Base-by-base conservation (phyloP, 2,797 vertebrate species). In the Macroramphosus scolopax region DNA sequence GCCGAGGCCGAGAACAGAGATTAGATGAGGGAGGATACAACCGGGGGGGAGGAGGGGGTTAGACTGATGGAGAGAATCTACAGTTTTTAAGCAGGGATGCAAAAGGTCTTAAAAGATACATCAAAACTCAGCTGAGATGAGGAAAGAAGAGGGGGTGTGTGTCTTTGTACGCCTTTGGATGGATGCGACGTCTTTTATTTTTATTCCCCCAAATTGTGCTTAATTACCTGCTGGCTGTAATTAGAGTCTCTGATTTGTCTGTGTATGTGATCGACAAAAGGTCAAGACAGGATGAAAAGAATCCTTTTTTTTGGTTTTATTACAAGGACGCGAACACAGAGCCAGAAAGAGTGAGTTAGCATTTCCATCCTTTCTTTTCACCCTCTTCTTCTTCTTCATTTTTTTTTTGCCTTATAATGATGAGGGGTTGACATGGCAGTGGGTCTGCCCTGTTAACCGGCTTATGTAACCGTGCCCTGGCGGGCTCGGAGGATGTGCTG, bases 401-500 rank as follows among this genome's bases (percentile, higher is more conserved):
- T 59, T 10, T 36, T 52, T 44, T 63, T 47, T 41, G 17, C 68
- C 30, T 17, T 6, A 9, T 60, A 53, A 80, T 64, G 72, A 80
- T 66, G 78, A 76, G 72, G 58, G 58, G 58, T 58, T 83, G 83
- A 86, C 78, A 77, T 63, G 77, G 75, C 72, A 70, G 71, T 61
- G 65, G 75, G 82, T 69, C 73, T 73, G 83, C 77, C 76, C 71
- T 68, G 77, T 74, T 83, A 85, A 84, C 80, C 80, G 78, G 72
- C 80, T 84, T 85, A 86, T 83, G 78, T 85, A 85, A 85, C 76
- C 60, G 5, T 82, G 84, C 78, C 78, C 81, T 29, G 63, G 75
- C 72, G 51, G n/a, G 81, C 77, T 69, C 4, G 61, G 74, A 75
- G 74, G 81, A 85, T 85, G 81, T 86, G 87, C 88, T 87, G 87